These are phyloP conservation scores for Sesia apiformis DNA, from an alignment of 2,888 invertebrate genomes.

Conservation along the genomic window DNA sequence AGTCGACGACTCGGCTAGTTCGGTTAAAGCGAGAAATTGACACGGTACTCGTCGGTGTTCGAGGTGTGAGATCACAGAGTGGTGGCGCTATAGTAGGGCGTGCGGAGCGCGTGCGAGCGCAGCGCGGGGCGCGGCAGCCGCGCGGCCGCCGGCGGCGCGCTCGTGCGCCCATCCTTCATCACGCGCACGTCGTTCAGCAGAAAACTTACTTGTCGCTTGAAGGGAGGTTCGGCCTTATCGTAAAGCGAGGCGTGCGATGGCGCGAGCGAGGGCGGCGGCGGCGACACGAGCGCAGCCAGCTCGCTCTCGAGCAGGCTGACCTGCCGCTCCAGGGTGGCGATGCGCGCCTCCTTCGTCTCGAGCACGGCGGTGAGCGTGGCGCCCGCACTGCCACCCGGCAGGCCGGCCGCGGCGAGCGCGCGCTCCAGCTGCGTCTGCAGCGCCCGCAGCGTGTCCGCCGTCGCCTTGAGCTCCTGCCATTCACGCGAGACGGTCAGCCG, in stretches of 20 bases:
- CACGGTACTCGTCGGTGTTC: constrained; percentile 39
- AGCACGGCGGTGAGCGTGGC: constrained; percentile 86
- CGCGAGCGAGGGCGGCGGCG: constrained; percentile 69
- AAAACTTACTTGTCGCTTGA: constrained; percentile 90
- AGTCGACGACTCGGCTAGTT: constrained; percentile 43
- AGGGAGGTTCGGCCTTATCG: constrained; percentile 78
- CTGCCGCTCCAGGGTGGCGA: constrained; percentile 90
- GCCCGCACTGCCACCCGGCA: constrained; percentile 70
- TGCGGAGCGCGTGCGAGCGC: constrained; percentile 15
- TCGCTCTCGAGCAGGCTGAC: constrained; percentile 86
- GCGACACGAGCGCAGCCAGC: constrained; percentile 71
- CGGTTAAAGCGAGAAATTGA: constrained; percentile 67
- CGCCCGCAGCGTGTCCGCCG: constrained; percentile 88
- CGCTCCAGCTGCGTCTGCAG: constrained; percentile 87
- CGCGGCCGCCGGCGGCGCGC: constrained; percentile 42
- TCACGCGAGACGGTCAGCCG: constrained; percentile 50
- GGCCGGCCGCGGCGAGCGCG: constrained; percentile 77
- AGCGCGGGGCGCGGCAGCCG: constrained; percentile 32
- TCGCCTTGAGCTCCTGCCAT: constrained; percentile 86
- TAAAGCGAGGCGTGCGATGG: constrained; percentile 74
- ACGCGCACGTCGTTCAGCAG: constrained; percentile 86
- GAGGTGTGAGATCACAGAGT: constrained; percentile 19
- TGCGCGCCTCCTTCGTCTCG: constrained; percentile 90
- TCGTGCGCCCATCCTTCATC: constrained; percentile 80
- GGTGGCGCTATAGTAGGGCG: constrained; percentile 12